A percentile compares a stretch with the other conserved stretches of the same genome.
phyloP scores from a whole-genome alignment of 1,140 invertebrate species.

The Pantala flavescens region DNA sequence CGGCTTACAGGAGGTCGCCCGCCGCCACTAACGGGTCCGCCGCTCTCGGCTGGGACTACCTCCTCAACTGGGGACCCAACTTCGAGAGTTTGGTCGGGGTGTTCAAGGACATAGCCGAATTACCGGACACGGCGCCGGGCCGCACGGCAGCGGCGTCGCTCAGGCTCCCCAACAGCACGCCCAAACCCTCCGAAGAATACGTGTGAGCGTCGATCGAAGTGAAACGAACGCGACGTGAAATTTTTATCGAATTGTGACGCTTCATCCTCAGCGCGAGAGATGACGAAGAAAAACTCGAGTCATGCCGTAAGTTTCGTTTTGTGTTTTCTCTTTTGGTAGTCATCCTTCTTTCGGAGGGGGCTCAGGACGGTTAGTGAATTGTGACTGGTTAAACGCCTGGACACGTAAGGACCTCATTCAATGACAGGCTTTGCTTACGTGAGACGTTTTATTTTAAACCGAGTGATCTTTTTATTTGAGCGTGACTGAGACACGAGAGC shows the following conservation, averaged over 20 bases:
- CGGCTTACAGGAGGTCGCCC: slow-evolving; percentile 61
- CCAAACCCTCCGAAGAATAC: slow-evolving; percentile 70
- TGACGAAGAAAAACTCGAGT: not conserved
- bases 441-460: not conserved
- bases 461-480: not conserved
- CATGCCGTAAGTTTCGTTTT: not conserved
- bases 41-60: slow-evolving; percentile 80
- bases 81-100: slow-evolving; percentile 90
- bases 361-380: not conserved
- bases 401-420: not conserved
- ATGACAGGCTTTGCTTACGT: not conserved
- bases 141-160: slow-evolving; percentile 39
- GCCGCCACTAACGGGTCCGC: slow-evolving; percentile 58
- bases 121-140: slow-evolving; percentile 67
- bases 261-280: not conserved
- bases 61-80: slow-evolving; percentile 92
- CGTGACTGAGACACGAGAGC: not conserved
- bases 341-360: not conserved
- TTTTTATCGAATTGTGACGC: not conserved
- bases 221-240: not conserved
- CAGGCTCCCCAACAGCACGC: slow-evolving; percentile 52
- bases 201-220: slow-evolving; percentile 38
- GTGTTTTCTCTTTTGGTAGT: not conserved
- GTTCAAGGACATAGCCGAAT: slow-evolving; percentile 89
- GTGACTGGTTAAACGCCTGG: not conserved